Percentiles rank a stretch among this genome's conserved stretches.
Conservation (phyloP, 2,888 invertebrate genomes). For the Eugnorisma glareosa region DNA sequence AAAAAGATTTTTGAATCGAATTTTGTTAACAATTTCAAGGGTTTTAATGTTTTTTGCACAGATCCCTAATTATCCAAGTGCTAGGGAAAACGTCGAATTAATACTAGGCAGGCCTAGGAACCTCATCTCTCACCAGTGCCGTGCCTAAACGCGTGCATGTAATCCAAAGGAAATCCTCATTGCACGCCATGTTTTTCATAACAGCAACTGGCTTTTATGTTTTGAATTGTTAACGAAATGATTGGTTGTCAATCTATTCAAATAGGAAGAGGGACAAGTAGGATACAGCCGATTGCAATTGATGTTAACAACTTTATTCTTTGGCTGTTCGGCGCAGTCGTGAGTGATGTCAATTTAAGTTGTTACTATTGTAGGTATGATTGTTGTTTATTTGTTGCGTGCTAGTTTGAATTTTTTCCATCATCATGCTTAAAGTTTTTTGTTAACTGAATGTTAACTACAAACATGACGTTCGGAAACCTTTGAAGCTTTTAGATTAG, state of each 20-base stretch:
- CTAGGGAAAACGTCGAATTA: background rate
- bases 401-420: background rate
- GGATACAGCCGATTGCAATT: conserved; percentile 72
- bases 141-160: background rate
- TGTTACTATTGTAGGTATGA: conserved; percentile 22
- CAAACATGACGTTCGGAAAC: conserved; percentile 6
- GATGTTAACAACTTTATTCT: conserved; percentile 69
- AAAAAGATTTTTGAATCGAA: no score
- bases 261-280: conserved; percentile 63
- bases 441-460: background rate
- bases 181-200: conserved; percentile 52
- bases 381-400: conserved; percentile 26
- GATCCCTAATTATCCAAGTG: no score
- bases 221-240: conserved; percentile 63
- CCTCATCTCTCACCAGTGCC: background rate
- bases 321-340: conserved; percentile 46
- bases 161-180: conserved; percentile 64
- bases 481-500: background rate
- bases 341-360: conserved; percentile 38
- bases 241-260: conserved; percentile 64
- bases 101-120: background rate
- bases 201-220: conserved; percentile 56
- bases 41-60: no score
- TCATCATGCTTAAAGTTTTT: conserved; percentile 4
- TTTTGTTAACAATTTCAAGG: no score